Base-by-base conservation (phyloP, 2,888 invertebrate species). In the Timema podura region DNA sequence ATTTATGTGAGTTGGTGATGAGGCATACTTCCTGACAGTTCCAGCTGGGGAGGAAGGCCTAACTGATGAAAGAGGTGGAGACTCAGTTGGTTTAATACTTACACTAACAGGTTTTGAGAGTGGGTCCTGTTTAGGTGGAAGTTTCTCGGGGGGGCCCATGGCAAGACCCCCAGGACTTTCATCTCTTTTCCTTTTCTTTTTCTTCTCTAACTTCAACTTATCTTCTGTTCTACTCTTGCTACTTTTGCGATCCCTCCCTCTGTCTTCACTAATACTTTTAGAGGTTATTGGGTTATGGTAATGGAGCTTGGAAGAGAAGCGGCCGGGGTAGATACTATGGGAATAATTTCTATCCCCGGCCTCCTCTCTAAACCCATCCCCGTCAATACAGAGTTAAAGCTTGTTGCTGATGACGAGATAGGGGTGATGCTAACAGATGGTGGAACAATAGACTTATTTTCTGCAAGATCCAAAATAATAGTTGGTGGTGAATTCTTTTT, bases 261-360 rank as follows among this genome's bases (percentile, higher is more conserved):
- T 84, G 65, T 81, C 80, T 78, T 79, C 73, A 77, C 80, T 65
- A 11, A 68, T 57, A n/a, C 69, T 70, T 83, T 80, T 79, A 15
- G 78, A 79, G 10, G 82, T 77, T 57, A 94, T 93, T 5, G 94
- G 92, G 94, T 95, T 70, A 95, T 94, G 0, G 94, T 94, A 71
- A 94, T 92, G 0, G 93, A 92, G 77, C 91, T 91, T 10, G 92
- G 90, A 47, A 91, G 80, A 6, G 86, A 85, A 8, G 89, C 84
- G 6, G 88, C 86, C 0, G 89, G 81, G 9, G 88, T 82, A 13
- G 89, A 84, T 3, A 88, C 84, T 72, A 92, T 87, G 0, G 95
- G 93, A 76, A 95, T 92, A 66, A 95, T 92, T 81, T 95, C 95
- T 73, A 95, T 93, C 3, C 91, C 91, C 0, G 91, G 89, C 47